Conservation (phyloP, 2,797 vertebrate genomes). For the Microcaecilia unicolor region DNA sequence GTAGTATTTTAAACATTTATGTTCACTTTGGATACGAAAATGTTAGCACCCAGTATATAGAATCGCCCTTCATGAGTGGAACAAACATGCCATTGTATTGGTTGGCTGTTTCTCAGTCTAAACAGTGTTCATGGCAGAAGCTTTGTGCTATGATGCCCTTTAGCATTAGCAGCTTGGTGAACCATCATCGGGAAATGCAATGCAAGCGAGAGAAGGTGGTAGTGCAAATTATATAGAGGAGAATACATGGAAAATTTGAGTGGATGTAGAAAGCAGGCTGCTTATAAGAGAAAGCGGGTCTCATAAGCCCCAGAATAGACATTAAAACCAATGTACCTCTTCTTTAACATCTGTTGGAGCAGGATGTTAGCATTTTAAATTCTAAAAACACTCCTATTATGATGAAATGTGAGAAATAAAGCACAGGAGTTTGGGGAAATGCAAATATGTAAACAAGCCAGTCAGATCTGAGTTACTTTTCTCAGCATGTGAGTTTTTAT, state of each 20-base stretch:
- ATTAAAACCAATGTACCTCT: constrained; percentile 59
- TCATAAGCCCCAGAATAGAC: constrained; percentile 35
- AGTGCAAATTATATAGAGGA: constrained; percentile 17
- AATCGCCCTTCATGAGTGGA: no score
- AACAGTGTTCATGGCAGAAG: no score
- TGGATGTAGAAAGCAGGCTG: constrained; percentile 15
- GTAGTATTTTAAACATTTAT: no score
- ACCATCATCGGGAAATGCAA: no score
- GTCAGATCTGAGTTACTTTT: constrained; percentile 38
- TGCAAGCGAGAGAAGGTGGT: no score
- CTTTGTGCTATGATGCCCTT: no score
- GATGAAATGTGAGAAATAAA: constrained; percentile 48
- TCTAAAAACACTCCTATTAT: constrained; percentile 32
- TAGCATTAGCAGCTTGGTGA: no score
- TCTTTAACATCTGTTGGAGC: constrained; percentile 60
- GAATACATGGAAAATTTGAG: constrained; percentile 13
- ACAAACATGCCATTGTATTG: no score
- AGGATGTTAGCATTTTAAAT: constrained; percentile 51
- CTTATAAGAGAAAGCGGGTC: constrained; percentile 31
- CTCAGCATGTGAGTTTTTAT: constrained; percentile 17
- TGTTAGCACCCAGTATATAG: no score
- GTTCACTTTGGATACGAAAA: no score
- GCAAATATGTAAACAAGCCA: constrained; percentile 44
- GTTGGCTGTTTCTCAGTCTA: no score
- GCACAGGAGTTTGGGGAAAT: constrained; percentile 48